phyloP scores from a whole-genome alignment of 2,113 vertebrate genomes.

The Corythoichthys haematopterus region DNA sequence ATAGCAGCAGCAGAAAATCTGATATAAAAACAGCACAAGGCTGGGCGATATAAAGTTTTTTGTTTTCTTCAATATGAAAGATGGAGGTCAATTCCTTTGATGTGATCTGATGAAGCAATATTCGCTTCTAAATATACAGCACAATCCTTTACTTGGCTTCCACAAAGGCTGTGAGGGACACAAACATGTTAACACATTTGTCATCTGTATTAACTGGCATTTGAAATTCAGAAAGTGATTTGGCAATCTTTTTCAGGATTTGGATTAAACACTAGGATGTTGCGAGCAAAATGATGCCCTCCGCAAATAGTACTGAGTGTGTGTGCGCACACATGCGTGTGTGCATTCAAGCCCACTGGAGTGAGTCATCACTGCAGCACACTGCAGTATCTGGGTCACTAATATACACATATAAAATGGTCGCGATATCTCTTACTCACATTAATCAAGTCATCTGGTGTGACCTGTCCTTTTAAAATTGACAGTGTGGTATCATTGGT shows the following conservation, averaged over 20 bases:
- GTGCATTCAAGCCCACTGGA: conserved; percentile 15
- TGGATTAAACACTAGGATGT: conserved; percentile 13
- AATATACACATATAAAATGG: not conserved
- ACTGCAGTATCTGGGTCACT: conserved; percentile 60
- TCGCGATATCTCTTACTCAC: not conserved
- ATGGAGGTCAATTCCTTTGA: conserved; percentile 34
- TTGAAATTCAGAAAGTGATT: not conserved
- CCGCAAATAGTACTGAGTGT: not conserved
- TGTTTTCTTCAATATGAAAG: conserved; percentile 31
- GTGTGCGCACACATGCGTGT: conserved; percentile 6
- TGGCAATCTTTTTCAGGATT: conserved; percentile 7
- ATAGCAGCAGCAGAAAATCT: conserved; percentile 6
- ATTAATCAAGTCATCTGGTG: not conserved
- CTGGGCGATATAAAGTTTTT: conserved; percentile 4
- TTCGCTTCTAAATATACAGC: too few species aligned
- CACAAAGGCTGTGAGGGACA: not conserved
- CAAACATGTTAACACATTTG: not conserved
- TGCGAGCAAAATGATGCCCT: not conserved
- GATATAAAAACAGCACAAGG: not conserved
- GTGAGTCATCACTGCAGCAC: conserved; percentile 70
- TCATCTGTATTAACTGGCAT: not conserved
- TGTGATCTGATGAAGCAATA: not conserved
- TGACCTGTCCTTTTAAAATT: not conserved
- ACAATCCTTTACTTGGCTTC: not conserved
- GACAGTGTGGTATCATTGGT: too few species aligned